Conservation (phyloP, 2,888 invertebrate species). For the Pseudococcus longispinus region DNA sequence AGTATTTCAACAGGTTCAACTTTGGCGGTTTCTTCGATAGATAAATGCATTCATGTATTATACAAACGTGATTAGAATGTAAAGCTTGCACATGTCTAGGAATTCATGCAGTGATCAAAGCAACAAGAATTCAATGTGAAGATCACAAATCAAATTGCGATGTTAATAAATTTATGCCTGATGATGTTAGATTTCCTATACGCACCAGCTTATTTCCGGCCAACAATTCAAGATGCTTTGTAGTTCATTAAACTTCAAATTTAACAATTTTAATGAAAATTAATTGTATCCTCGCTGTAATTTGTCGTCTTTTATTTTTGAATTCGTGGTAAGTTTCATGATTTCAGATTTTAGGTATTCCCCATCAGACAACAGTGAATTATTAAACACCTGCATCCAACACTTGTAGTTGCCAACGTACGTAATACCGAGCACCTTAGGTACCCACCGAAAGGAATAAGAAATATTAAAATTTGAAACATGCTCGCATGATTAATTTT, state of each 20-base stretch:
- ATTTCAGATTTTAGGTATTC: too few relatives aligned
- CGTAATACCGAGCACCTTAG: not conserved
- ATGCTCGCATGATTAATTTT: slow-evolving; percentile 47
- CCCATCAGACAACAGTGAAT: too few relatives aligned
- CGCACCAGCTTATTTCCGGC: not conserved
- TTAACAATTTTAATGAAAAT: not conserved
- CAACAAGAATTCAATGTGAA: slow-evolving; percentile 3
- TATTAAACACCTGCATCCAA: too few relatives aligned
- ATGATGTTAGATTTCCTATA: not conserved
- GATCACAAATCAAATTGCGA: slow-evolving; percentile 12
- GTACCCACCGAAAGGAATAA: not conserved
- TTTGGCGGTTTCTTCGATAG: not conserved
- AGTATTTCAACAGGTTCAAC: not conserved
- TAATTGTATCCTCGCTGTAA: not conserved
- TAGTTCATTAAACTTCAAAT: not conserved
- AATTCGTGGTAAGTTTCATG: too few relatives aligned
- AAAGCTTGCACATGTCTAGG: not conserved
- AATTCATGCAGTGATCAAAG: not conserved
- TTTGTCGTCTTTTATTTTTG: not conserved
- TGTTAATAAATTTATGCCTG: not conserved
- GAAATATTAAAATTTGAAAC: slow-evolving; percentile 39
- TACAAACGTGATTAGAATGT: not conserved
- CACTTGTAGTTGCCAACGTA: not conserved
- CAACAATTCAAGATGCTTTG: not conserved
- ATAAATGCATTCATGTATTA: not conserved